phyloP scores from a whole-genome alignment of 2,797 vertebrate genomes.

The Syndactyla subalaris region DNA sequence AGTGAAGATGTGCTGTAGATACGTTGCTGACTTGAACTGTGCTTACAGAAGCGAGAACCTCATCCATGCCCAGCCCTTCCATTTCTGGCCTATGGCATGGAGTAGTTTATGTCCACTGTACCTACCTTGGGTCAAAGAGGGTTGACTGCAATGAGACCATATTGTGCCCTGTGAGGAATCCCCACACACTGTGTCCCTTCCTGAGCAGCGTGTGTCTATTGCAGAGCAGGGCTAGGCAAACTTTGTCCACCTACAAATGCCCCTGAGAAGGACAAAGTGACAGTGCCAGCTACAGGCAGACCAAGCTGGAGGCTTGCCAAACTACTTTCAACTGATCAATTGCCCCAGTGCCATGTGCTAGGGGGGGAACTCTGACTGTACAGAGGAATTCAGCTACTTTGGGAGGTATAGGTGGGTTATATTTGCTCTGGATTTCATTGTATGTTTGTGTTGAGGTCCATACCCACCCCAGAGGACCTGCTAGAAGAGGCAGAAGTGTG shows the following conservation, averaged over 20 bases:
- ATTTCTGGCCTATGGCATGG: neutral
- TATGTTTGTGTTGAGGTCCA: neutral
- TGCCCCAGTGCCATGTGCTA: neutral
- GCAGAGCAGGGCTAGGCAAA: neutral
- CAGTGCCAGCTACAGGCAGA: neutral
- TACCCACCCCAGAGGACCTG: rapidly evolving
- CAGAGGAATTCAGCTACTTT: neutral
- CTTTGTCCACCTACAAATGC: rapidly evolving
- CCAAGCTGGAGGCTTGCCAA: neutral
- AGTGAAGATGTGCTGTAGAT: neutral
- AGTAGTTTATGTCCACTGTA: neutral
- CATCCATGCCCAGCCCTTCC: neutral
- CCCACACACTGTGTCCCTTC: rapidly evolving
- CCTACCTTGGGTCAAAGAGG: neutral
- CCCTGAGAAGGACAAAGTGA: neutral
- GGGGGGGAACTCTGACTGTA: neutral
- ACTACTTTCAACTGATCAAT: rapidly evolving
- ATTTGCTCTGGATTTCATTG: neutral
- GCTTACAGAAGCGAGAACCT: rapidly evolving
- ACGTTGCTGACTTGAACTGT: neutral
- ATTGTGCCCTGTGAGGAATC: neutral
- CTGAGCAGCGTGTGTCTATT: neutral
- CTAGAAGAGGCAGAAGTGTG: neutral
- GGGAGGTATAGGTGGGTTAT: neutral
- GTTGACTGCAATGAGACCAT: neutral